Percentiles rank a stretch among this genome's conserved stretches.
phyloP scores from a whole-genome alignment of 1,140 invertebrate genomes.

The Marisa cornuarietis region DNA sequence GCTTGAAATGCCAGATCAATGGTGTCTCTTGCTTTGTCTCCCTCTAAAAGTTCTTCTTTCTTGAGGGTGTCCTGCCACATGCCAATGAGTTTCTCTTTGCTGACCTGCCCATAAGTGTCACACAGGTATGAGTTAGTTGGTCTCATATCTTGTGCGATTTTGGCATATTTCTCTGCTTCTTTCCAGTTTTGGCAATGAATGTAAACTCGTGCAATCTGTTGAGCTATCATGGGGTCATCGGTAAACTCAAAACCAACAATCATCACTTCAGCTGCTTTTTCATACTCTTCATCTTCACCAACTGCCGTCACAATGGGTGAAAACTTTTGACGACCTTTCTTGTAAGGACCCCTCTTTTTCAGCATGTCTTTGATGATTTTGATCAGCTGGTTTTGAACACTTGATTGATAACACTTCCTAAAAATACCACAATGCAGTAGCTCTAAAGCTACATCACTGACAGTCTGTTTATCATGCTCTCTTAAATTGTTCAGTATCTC shows the following conservation, averaged over 20 bases:
- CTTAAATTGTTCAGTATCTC: slow-evolving; percentile 35
- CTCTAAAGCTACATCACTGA: slow-evolving; percentile 33
- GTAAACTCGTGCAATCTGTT: slow-evolving; percentile 42
- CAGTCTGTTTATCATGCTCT: slow-evolving; percentile 14
- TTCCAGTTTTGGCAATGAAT: slow-evolving; percentile 41
- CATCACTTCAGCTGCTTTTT: slow-evolving; percentile 34
- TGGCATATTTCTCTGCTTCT: slow-evolving; percentile 36
- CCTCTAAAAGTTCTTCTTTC: slow-evolving; percentile 13
- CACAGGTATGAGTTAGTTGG: slow-evolving; percentile 41
- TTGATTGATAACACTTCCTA: slow-evolving; percentile 11
- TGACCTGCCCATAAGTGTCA: slow-evolving; percentile 46
- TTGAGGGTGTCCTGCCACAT: slow-evolving; percentile 8
- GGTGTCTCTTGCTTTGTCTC: slow-evolving; percentile 17
- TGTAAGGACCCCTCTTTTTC: slow-evolving; percentile 29
- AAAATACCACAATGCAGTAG: slow-evolving; percentile 31
- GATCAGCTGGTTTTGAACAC: slow-evolving; percentile 22
- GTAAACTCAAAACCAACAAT: slow-evolving; percentile 28
- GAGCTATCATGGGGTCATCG: slow-evolving; percentile 41
- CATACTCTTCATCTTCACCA: slow-evolving; percentile 27
- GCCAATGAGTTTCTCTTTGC: slow-evolving; percentile 31
- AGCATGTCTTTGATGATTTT: slow-evolving; percentile 37
- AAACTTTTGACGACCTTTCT: slow-evolving; percentile 30
- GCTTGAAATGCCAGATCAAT: slow-evolving; percentile 25
- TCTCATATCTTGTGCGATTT: slow-evolving; percentile 24
- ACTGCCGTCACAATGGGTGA: slow-evolving; percentile 37